Evolutionary conservation across 2,888 invertebrate species (phyloP).

Genomic region (Dromius quadrimaculatus): DNA sequence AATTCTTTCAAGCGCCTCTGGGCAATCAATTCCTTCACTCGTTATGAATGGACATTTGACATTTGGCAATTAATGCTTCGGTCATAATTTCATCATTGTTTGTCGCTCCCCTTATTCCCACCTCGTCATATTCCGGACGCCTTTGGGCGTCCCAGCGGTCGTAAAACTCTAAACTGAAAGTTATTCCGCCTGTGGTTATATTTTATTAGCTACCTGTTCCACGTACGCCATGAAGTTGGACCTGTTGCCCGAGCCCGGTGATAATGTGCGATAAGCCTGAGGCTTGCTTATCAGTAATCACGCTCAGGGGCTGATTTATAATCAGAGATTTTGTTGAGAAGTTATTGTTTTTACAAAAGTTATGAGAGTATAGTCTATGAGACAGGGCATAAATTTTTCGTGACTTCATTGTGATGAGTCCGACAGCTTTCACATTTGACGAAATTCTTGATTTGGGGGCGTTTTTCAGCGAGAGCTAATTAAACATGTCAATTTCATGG

Average conservation of each 20-base stretch:
- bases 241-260: constrained; percentile 29
- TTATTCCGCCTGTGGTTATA: constrained; percentile 18
- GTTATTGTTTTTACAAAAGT: constrained; percentile 8
- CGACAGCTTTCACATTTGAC: too few species aligned
- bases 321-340: neutral
- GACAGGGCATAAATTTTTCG: too few species aligned
- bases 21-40: neutral
- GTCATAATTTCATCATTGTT: neutral
- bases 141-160: neutral
- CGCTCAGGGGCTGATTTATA: constrained; percentile 22
- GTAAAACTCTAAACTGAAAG: too few species aligned
- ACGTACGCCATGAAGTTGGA: constrained; percentile 9
- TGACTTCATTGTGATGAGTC: too few species aligned
- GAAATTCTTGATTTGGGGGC: too few species aligned
- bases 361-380: too few species aligned
- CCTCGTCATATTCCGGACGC: neutral
- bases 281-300: constrained; percentile 22
- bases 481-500: too few species aligned
- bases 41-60: neutral
- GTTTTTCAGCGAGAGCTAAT: too few species aligned
- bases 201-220: constrained; percentile 32
- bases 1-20: too few species aligned
- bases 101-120: neutral
- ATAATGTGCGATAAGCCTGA: too few species aligned
- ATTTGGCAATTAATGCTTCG: neutral